A percentile compares a stretch with the other conserved stretches of the same genome.
phyloP scores from a whole-genome alignment of 1,140 invertebrate species.

The Sarcophaga bullata region DNA sequence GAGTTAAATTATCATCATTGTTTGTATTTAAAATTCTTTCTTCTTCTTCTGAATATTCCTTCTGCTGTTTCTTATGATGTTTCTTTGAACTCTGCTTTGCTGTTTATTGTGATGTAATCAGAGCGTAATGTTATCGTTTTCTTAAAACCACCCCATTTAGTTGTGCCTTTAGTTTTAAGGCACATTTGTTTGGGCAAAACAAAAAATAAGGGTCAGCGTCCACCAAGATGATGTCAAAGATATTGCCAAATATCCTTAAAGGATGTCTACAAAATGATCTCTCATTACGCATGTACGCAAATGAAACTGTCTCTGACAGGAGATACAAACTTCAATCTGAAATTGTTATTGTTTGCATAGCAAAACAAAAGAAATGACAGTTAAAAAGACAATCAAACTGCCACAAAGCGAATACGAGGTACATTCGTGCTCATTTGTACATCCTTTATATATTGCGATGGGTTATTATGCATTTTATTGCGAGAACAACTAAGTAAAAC shows the following conservation, averaged over 20 bases:
- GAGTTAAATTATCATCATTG: neutral
- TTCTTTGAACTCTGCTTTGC: no score
- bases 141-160: neutral
- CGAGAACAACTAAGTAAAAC: neutral
- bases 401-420: neutral
- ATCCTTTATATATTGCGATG: neutral
- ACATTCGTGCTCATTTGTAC: neutral
- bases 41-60: no score
- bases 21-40: no score
- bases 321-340: neutral
- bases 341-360: neutral
- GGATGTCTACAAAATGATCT: neutral
- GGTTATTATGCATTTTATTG: neutral
- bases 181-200: neutral
- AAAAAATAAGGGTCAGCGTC: slow-evolving; percentile 12
- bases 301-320: neutral
- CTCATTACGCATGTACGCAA: slow-evolving; percentile 38
- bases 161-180: neutral
- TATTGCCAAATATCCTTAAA: neutral
- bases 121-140: neutral
- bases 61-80: no score
- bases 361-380: neutral
- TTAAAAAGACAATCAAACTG: neutral
- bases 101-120: neutral
- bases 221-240: neutral